phyloP scores from a whole-genome alignment of 2,888 invertebrate species.

The Lapara coniferarum region DNA sequence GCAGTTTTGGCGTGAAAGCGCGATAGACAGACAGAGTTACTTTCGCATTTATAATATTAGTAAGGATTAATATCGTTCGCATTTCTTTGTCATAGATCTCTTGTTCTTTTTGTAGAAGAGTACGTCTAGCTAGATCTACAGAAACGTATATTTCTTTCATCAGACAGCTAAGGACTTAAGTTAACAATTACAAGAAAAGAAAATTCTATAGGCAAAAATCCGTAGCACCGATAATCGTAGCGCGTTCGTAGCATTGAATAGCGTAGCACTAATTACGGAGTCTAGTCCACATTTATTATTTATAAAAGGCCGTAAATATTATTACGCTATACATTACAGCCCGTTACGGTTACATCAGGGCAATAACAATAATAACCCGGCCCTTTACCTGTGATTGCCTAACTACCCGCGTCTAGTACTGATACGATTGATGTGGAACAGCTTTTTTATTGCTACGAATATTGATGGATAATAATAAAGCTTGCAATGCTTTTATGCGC shows the following conservation, averaged over 20 bases:
- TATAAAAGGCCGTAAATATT: conserved; percentile 15
- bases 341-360: conserved; percentile 19
- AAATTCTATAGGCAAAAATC: neutral
- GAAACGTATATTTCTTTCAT: too few relatives aligned
- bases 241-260: conserved; percentile 3
- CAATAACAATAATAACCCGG: conserved; percentile 42
- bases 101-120: too few relatives aligned
- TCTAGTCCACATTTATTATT: neutral
- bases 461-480: conserved; percentile 33
- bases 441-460: conserved; percentile 52
- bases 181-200: neutral
- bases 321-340: conserved; percentile 17
- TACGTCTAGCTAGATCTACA: too few relatives aligned
- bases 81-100: too few relatives aligned
- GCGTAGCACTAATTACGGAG: neutral
- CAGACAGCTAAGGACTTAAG: too few relatives aligned
- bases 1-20: too few relatives aligned
- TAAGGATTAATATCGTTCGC: too few relatives aligned
- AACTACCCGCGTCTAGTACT: conserved; percentile 47
- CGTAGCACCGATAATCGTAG: neutral
- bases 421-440: conserved; percentile 55
- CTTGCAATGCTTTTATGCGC: conserved; percentile 30
- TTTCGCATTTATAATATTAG: too few relatives aligned
- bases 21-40: too few relatives aligned
- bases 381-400: conserved; percentile 46